Evolutionary conservation across 1,140 invertebrate genomes (phyloP), one percentile per base, ranked within the genome.

Genomic region (Galendromus occidentalis): DNA sequence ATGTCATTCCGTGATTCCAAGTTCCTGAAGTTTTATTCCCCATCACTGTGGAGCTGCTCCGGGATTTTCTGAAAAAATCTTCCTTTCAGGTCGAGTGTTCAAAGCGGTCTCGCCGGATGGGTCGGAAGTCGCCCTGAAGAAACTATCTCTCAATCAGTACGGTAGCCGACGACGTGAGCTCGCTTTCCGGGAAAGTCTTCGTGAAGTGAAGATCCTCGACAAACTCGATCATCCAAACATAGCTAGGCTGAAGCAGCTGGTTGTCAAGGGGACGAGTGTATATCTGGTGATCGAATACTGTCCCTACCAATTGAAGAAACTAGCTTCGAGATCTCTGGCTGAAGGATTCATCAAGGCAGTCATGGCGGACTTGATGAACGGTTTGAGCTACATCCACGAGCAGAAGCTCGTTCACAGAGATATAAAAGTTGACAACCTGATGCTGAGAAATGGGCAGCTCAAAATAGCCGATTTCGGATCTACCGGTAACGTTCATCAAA

Each of bases 391-490:
- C 25, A 59, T 59, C 33, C 51, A 59, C 33, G 25, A 25, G 2
- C 25, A 33, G 2, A 22, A 33, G 2, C 51, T 59, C 12, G 33
- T 59, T 18, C 51, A 59, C 51, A 14, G 51, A 9, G 51, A 59
- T 59, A 59, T 59, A 14, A 59, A 59, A 25, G 33, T 25, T 25
- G 22, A 59, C 25, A 59, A 59, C 33, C 51, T 59, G 1, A 59
- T 59, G 51, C 51, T 59, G 20, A 59, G 25, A 25, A 25, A 14
- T 29, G 51, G 51, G 6, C 25, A 29, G 25, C 51, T 59, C 17
- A 59, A 59, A 59, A 59, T 59, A 17, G 51, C 51, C 2, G 51
- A 59, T 59, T 59, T 59, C 33, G 51, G 51, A 2, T 59, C 51
- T 14, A 59, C 51, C 14, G 51, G 14, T 4, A 25, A 22, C 25